These are phyloP conservation scores for Petroica traversi DNA, from an alignment of 2,113 vertebrate genomes.

Conservation along the genomic window DNA sequence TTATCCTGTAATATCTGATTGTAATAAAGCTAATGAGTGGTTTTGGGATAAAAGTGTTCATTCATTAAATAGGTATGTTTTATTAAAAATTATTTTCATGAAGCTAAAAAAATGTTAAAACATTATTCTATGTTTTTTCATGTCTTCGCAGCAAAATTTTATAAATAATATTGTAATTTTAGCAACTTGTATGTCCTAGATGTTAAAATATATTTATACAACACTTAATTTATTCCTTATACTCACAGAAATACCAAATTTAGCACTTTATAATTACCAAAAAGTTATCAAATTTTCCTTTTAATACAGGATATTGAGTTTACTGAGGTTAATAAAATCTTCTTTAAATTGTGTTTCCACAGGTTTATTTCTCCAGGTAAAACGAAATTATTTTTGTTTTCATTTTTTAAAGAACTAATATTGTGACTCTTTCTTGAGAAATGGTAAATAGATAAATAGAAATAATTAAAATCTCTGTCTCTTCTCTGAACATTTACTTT, in stretches of 20 bases:
- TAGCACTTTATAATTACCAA: not conserved
- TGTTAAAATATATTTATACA: not conserved
- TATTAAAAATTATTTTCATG: not conserved
- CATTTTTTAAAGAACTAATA: not conserved
- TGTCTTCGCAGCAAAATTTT: not conserved
- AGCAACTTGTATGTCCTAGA: not conserved
- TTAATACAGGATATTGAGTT: not conserved
- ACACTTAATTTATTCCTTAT: not conserved
- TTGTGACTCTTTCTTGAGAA: not conserved
- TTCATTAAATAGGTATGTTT: not conserved
- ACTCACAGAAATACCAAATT: not conserved
- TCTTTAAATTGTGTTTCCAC: not conserved
- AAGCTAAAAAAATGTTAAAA: not conserved
- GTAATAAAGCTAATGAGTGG: not conserved
- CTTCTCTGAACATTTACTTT: not conserved
- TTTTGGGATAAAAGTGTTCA: not conserved
- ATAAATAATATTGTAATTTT: not conserved
- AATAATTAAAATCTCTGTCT: not conserved
- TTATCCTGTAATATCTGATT: not conserved
- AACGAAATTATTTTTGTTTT: fast-evolving
- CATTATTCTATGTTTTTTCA: not conserved
- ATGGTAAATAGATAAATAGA: not conserved
- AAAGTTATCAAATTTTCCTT: not conserved
- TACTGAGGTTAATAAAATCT: not conserved
- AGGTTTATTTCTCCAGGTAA: not conserved